These are phyloP conservation scores for Romanogobio albipinnatus DNA, from an alignment of 2,113 vertebrate species.

Conservation along the genomic window DNA sequence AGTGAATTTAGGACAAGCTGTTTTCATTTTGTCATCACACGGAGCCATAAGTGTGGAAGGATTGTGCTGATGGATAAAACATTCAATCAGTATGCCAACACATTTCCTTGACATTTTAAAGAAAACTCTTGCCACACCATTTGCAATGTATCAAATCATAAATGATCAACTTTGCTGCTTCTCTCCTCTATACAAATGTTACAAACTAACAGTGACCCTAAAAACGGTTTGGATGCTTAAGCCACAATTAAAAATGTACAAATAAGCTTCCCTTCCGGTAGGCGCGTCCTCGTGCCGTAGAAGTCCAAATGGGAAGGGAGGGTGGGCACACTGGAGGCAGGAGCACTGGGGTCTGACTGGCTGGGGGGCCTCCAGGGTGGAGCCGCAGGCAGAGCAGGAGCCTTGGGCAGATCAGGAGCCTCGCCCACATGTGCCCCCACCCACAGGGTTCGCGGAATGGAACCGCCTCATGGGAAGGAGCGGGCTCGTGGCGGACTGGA, in stretches of 20 bases:
- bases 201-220: background rate
- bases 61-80: conserved; percentile 34
- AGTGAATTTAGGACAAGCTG: conserved; percentile 49
- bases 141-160: conserved; percentile 21
- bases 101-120: conserved; percentile 42
- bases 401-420: no score
- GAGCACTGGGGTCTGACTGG: no score
- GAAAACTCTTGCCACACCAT: conserved; percentile 34
- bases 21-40: conserved; percentile 48
- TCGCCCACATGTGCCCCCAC: no score
- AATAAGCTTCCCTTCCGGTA: no score
- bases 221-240: background rate
- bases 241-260: background rate
- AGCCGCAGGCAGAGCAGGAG: no score
- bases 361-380: no score
- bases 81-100: conserved; percentile 46
- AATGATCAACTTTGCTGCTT: background rate
- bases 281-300: no score
- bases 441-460: no score
- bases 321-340: no score
- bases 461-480: no score
- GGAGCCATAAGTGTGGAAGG: conserved; percentile 11
- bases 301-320: no score
- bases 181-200: background rate
- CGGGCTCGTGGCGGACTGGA: no score